A percentile compares a stretch with the other conserved stretches of the same genome.
phyloP scores from a whole-genome alignment of 2,888 invertebrate genomes.

The Epistrophe eligans region DNA sequence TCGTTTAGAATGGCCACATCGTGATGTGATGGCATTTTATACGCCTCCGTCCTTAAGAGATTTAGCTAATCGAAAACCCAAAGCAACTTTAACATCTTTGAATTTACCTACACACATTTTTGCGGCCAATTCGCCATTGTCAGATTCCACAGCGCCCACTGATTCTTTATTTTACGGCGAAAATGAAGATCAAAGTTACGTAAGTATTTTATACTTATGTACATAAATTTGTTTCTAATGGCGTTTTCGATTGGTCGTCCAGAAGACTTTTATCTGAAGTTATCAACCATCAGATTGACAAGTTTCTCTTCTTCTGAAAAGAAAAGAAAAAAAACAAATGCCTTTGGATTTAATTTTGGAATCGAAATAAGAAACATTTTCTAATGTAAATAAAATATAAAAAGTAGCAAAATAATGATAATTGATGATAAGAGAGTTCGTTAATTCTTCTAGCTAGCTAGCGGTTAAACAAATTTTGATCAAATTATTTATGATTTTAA shows the following conservation, averaged over 20 bases:
- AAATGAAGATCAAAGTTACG: neutral
- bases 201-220: neutral
- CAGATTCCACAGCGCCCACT: neutral
- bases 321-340: no score
- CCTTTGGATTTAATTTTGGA: neutral
- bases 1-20: neutral
- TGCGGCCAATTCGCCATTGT: neutral
- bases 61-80: neutral
- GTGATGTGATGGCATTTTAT: neutral
- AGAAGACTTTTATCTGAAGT: no score
- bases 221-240: neutral
- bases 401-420: no score
- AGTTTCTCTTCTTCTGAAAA: no score
- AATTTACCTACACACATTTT: neutral
- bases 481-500: no score
- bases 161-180: neutral
- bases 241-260: neutral
- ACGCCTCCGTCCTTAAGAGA: constrained; percentile 2
- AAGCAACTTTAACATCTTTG: neutral
- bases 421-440: no score
- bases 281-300: no score
- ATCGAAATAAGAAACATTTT: no score
- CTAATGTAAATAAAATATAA: no score
- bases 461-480: no score
- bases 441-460: no score